Conservation (phyloP, 2,113 vertebrate genomes). For the Sorex araneus region DNA sequence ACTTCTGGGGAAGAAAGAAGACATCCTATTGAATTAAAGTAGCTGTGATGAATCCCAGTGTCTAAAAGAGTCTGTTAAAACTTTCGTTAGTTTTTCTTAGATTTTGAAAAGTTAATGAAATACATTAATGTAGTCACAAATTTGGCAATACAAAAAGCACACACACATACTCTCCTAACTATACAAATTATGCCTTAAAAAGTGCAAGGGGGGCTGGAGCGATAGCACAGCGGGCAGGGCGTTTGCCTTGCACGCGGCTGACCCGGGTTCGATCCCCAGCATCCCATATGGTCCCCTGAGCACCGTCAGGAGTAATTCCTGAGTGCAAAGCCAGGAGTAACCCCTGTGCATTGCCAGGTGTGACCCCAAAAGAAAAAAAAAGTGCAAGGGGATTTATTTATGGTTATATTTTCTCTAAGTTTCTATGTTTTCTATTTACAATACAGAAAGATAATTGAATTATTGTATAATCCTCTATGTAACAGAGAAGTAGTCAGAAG, state of each 20-base stretch:
- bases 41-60: not conserved
- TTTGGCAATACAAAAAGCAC: not conserved
- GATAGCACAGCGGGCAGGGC: too few relatives aligned
- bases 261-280: too few relatives aligned
- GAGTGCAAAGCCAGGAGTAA: too few relatives aligned
- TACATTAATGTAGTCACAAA: not conserved
- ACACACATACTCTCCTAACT: not conserved
- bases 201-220: too few relatives aligned
- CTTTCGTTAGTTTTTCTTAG: not conserved
- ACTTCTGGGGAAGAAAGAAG: not conserved
- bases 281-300: too few relatives aligned
- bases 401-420: conserved; percentile 26
- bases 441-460: conserved; percentile 16
- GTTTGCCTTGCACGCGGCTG: too few relatives aligned
- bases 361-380: too few relatives aligned
- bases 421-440: not conserved
- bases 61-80: not conserved
- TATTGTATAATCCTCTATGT: not conserved
- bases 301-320: too few relatives aligned
- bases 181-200: not conserved
- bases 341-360: too few relatives aligned
- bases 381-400: not conserved
- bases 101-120: not conserved
- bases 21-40: not conserved
- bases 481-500: not conserved